Conservation (phyloP, 1,140 invertebrate species). For the Ericerus pela region DNA sequence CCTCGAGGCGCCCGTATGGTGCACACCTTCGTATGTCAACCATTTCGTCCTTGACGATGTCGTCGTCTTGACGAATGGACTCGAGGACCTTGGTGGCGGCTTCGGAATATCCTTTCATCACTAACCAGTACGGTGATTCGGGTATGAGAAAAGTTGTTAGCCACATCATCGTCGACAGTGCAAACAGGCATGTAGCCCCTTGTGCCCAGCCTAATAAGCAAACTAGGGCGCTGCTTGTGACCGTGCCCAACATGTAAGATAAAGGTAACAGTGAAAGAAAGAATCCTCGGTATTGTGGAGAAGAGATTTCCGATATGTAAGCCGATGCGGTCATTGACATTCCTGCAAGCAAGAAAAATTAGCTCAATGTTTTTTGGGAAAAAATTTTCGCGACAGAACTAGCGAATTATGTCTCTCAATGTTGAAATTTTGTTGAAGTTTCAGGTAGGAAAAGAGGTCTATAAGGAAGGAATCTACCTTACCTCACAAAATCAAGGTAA, state of each 20-base stretch:
- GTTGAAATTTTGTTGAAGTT: not conserved
- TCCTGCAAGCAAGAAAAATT: not conserved
- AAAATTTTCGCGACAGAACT: not conserved
- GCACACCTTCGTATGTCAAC: too few species aligned
- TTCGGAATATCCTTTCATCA: not conserved
- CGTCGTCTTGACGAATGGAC: not conserved
- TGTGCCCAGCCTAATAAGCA: not conserved
- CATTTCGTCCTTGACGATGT: constrained; percentile 1
- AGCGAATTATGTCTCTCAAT: not conserved
- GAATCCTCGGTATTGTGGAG: not conserved
- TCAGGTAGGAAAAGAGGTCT: too few species aligned
- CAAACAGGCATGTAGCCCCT: not conserved
- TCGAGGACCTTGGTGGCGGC: not conserved
- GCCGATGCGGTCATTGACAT: not conserved
- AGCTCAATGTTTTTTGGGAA: not conserved
- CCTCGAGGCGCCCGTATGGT: too few species aligned
- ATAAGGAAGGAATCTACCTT: too few species aligned
- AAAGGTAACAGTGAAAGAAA: not conserved
- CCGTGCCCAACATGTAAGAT: not conserved
- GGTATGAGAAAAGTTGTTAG: not conserved
- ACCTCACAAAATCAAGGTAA: too few species aligned
- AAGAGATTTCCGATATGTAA: constrained; percentile 2
- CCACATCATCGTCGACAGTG: not conserved
- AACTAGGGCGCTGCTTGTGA: not conserved
- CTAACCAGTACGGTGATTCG: constrained; percentile 2